Evolutionary conservation across 1,140 invertebrate genomes (phyloP).

Genomic region (Pogonus chalceus): DNA sequence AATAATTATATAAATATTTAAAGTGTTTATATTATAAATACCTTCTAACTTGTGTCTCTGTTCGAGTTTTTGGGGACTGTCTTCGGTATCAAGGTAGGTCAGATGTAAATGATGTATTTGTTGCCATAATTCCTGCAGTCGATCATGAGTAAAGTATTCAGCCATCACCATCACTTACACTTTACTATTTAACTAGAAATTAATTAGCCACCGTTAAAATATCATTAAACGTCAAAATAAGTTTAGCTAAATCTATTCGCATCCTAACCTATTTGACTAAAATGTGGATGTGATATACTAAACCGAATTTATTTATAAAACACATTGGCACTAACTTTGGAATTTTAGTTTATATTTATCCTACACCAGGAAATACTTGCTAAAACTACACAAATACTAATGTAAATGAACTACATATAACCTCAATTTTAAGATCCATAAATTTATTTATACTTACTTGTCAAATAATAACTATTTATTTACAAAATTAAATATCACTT

Average conservation of each 20-base stretch:
- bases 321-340: constrained; percentile 5
- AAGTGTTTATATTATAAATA: constrained; percentile 34
- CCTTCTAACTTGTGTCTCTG: constrained; percentile 65
- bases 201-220: neutral
- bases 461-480: neutral
- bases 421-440: neutral
- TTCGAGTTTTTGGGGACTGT: constrained; percentile 60
- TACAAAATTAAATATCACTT: neutral
- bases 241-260: neutral
- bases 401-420: neutral
- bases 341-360: constrained; percentile 7
- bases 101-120: constrained; percentile 61
- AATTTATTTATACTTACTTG: neutral
- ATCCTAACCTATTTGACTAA: constrained; percentile 3
- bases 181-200: neutral
- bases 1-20: too few species aligned
- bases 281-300: neutral
- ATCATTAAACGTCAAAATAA: neutral
- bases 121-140: constrained; percentile 50
- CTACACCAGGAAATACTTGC: constrained; percentile 3
- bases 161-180: constrained; percentile 41
- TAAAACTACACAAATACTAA: neutral
- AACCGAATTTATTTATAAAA: constrained; percentile 1
- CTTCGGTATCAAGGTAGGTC: constrained; percentile 64
- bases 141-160: constrained; percentile 42